Conservation (phyloP, 2,113 vertebrate species). For the Dasyornis broadbenti region DNA sequence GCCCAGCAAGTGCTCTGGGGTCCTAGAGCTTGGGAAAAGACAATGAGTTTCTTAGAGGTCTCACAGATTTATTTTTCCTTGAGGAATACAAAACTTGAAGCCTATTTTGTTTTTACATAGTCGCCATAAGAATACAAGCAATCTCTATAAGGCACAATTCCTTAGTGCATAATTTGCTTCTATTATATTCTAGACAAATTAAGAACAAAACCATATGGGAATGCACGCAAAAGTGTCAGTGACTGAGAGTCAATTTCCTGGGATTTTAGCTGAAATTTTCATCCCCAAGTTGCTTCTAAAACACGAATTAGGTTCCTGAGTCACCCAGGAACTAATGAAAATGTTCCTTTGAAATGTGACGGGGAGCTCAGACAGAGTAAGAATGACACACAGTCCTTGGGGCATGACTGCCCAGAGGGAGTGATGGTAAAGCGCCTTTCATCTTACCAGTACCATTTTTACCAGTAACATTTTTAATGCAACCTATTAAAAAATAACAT, state of each 20-base stretch:
- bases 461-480: background rate
- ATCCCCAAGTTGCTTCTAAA: conserved; percentile 34
- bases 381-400: background rate
- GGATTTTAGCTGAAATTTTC: conserved; percentile 35
- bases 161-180: conserved; percentile 46
- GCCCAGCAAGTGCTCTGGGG: background rate
- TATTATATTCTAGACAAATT: conserved; percentile 55
- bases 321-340: conserved; percentile 46
- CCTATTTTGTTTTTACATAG: background rate
- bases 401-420: background rate
- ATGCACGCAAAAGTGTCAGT: background rate
- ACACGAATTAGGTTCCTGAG: background rate
- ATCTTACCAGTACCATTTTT: background rate
- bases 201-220: conserved; percentile 32
- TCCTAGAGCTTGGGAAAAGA: background rate
- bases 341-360: background rate
- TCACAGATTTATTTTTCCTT: background rate
- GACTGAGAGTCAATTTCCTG: conserved; percentile 42
- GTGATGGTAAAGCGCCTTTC: background rate
- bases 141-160: conserved; percentile 18
- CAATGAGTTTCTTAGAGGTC: background rate
- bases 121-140: background rate
- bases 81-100: background rate
- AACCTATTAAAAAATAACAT: conserved; percentile 1
- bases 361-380: background rate